Evolutionary conservation across 2,888 invertebrate genomes (phyloP).

Genomic region (Drosophila prolongata): DNA sequence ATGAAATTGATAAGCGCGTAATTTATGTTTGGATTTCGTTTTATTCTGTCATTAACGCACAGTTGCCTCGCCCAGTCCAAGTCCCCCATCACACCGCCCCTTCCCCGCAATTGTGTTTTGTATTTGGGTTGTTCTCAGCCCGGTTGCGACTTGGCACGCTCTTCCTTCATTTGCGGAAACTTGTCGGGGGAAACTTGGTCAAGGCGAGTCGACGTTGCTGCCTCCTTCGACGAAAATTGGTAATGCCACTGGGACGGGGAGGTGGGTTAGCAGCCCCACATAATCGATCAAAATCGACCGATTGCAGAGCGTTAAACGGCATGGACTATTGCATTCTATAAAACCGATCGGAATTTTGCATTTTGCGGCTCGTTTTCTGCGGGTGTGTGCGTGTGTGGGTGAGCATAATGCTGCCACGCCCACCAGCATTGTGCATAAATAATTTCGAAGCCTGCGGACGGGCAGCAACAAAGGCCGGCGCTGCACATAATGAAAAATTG

Average conservation of each 20-base stretch:
- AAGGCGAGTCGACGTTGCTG: slow-evolving; percentile 28
- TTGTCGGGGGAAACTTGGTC: slow-evolving; percentile 34
- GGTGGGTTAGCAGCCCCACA: slow-evolving; percentile 5
- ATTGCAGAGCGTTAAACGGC: slow-evolving; percentile 48
- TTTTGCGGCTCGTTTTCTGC: slow-evolving; percentile 29
- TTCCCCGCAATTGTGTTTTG: background rate
- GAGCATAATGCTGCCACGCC: slow-evolving; percentile 25
- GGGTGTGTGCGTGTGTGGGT: background rate
- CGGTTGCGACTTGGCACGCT: slow-evolving; percentile 23
- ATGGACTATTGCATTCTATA: slow-evolving; percentile 27
- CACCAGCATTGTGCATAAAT: slow-evolving; percentile 71
- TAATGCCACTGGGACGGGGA: background rate
- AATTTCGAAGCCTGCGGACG: slow-evolving; percentile 54
- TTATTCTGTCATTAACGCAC: slow-evolving; percentile 79
- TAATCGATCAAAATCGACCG: slow-evolving; percentile 65
- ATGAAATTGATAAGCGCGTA: slow-evolving; percentile 81
- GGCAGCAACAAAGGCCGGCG: slow-evolving; percentile 36
- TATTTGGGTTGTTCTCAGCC: slow-evolving; percentile 28
- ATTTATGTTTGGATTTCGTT: slow-evolving; percentile 81
- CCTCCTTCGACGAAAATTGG: too few species aligned
- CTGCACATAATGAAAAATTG: slow-evolving; percentile 73
- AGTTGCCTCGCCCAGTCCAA: slow-evolving; percentile 54
- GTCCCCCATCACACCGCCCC: background rate
- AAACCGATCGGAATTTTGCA: slow-evolving; percentile 41
- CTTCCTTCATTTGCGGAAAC: slow-evolving; percentile 19